Conservation (phyloP, 2,797 vertebrate species). For the Acipenser ruthenus region DNA sequence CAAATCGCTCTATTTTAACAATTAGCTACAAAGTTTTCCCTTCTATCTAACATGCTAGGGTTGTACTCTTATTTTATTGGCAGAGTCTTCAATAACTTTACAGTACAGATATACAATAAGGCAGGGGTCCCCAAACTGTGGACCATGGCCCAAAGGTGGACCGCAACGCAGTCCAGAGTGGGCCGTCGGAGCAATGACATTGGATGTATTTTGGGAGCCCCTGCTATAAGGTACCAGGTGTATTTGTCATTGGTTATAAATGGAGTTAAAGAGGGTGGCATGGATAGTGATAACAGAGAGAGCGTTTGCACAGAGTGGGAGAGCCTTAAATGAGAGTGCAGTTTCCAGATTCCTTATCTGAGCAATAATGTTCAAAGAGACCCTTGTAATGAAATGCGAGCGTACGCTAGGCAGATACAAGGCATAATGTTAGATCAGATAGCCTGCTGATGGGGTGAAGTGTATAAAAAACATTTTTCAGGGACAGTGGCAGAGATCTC, state of each 20-base stretch:
- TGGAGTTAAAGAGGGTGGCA: slow-evolving; percentile 19
- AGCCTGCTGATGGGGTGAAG: slow-evolving; percentile 35
- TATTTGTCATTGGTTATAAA: not conserved
- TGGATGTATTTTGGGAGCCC: too few relatives aligned
- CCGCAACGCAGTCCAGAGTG: too few relatives aligned
- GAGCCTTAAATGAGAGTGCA: slow-evolving; percentile 52
- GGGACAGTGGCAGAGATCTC: slow-evolving; percentile 21
- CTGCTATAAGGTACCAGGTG: too few relatives aligned
- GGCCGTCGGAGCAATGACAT: too few relatives aligned
- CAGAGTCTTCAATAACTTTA: too few relatives aligned
- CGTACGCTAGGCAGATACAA: slow-evolving; percentile 41
- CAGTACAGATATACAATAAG: too few relatives aligned
- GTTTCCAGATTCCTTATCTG: slow-evolving; percentile 63
- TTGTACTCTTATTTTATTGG: too few relatives aligned
- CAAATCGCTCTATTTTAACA: too few relatives aligned
- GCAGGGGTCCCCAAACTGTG: too few relatives aligned
- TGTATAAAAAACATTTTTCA: slow-evolving; percentile 36
- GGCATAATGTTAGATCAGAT: slow-evolving; percentile 31
- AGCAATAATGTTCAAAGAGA: slow-evolving; percentile 60
- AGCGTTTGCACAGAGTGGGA: slow-evolving; percentile 15
- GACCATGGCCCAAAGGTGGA: too few relatives aligned
- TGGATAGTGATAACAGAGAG: not conserved
- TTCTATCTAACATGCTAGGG: too few relatives aligned
- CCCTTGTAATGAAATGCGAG: slow-evolving; percentile 49
- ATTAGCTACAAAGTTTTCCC: too few relatives aligned